phyloP scores from a whole-genome alignment of 2,797 vertebrate genomes.

The Acanthiza pusilla region DNA sequence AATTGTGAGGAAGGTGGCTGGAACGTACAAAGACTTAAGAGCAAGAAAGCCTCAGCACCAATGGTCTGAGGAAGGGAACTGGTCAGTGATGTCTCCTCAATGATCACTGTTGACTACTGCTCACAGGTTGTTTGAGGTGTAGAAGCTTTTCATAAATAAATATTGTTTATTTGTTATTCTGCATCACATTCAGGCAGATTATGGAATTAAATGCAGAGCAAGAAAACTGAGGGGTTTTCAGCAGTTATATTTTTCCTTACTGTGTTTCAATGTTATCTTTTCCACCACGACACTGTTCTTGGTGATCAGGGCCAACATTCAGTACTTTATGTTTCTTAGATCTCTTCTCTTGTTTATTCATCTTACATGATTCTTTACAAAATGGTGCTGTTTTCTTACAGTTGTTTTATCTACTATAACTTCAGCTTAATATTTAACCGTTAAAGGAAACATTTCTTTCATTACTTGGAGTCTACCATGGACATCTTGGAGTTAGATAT shows the following conservation, averaged over 20 bases:
- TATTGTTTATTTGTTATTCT: neutral
- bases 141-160: neutral
- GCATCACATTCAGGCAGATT: neutral
- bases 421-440: neutral
- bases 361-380: neutral
- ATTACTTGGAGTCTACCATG: neutral
- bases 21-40: neutral
- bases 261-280: neutral
- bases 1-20: neutral
- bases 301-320: neutral
- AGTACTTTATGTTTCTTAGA: neutral
- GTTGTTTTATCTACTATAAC: neutral
- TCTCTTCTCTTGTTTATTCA: neutral
- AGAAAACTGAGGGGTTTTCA: neutral
- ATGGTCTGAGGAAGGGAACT: neutral
- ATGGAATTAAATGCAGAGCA: neutral
- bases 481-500: neutral
- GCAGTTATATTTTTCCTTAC: neutral
- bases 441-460: neutral
- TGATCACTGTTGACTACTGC: neutral
- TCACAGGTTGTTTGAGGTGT: neutral
- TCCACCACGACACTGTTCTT: accelerated
- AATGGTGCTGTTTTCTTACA: neutral
- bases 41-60: neutral
- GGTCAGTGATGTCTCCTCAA: accelerated